A percentile compares a stretch with the other conserved stretches of the same genome.
These are phyloP conservation scores for Potorous gilbertii DNA, from an alignment of 2,797 vertebrate species.

Conservation along the genomic window DNA sequence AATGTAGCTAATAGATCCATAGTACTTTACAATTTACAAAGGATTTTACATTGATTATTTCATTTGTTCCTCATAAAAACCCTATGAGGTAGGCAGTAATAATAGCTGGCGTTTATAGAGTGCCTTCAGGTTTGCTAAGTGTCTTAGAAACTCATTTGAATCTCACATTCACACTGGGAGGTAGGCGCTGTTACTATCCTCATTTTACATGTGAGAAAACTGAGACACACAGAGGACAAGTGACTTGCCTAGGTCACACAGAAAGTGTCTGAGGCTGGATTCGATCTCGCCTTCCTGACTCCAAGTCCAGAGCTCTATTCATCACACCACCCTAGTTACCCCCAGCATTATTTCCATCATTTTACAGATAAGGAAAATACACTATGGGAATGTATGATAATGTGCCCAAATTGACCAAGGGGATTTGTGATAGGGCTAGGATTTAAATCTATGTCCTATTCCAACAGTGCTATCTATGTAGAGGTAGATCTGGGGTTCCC, in stretches of 20 bases:
- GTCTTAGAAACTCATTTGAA: not conserved
- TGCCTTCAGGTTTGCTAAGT: not conserved
- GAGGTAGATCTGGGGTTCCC: not conserved
- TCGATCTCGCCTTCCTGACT: not conserved
- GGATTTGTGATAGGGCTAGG: not conserved
- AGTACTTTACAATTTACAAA: not conserved
- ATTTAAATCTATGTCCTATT: not conserved
- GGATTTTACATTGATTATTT: not conserved
- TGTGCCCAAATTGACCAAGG: not conserved
- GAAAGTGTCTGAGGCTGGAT: not conserved
- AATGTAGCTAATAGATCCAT: not conserved
- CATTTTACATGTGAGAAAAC: not conserved
- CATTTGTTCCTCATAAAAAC: not conserved
- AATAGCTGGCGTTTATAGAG: not conserved
- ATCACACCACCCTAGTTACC: not conserved
- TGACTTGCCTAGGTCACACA: not conserved
- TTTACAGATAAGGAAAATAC: not conserved
- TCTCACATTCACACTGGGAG: not conserved
- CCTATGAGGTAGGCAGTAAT: not conserved
- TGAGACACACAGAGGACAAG: not conserved
- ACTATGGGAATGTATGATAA: not conserved
- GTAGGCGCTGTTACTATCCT: not conserved
- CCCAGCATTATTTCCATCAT: not conserved
- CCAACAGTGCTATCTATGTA: not conserved
- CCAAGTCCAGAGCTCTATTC: not conserved